Conservation (phyloP, 1,140 invertebrate genomes). For the Trachymyrmex septentrionalis region DNA sequence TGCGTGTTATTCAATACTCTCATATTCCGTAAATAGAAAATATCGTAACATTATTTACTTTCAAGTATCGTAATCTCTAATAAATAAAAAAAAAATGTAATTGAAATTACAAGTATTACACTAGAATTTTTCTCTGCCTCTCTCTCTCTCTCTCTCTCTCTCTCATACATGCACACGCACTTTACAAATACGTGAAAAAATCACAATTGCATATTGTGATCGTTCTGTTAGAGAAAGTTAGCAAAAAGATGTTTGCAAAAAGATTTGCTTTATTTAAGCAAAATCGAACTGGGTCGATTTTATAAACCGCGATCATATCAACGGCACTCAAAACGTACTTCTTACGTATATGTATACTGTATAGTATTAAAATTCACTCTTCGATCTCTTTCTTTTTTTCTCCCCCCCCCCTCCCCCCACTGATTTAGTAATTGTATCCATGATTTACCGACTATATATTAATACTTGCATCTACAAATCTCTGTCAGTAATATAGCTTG, state of each 20-base stretch:
- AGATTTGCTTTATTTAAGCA: conserved; percentile 12
- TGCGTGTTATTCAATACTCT: no score
- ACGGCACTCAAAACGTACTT: conserved; percentile 6
- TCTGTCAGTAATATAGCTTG: neutral
- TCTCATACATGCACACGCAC: neutral
- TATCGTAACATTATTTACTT: no score
- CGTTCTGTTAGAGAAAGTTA: neutral
- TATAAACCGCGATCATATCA: conserved; percentile 30
- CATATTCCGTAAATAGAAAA: no score
- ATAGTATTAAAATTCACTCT: conserved; percentile 68
- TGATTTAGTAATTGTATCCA: conserved; percentile 70
- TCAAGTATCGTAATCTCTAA: no score
- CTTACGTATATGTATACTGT: conserved; percentile 72
- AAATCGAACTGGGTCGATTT: conserved; percentile 30
- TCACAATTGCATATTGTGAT: neutral
- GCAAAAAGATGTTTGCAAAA: neutral
- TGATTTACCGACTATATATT: conserved; percentile 36
- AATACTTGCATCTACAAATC: neutral
- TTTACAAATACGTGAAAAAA: neutral
- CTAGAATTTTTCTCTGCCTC: neutral
- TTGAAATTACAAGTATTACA: neutral
- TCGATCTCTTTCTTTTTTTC: neutral
- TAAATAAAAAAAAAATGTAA: no score
- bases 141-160: neutral
- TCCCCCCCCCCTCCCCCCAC: neutral